A percentile compares a stretch with the other conserved stretches of the same genome.
These are phyloP conservation scores for Grantiella picta DNA, from an alignment of 2,113 vertebrate genomes.

Conservation along the genomic window DNA sequence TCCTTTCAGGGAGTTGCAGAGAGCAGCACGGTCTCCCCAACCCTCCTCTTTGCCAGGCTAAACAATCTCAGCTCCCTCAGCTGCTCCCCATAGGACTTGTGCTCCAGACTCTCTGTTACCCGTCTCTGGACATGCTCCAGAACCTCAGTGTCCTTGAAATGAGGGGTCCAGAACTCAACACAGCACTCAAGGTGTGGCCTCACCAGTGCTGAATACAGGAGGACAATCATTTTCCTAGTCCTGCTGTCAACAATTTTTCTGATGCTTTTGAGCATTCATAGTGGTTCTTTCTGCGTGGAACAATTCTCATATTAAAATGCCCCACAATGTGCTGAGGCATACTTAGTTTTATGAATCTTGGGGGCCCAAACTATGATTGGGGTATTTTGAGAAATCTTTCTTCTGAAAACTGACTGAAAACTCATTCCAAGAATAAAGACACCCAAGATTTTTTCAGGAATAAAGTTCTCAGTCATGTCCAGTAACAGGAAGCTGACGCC, in stretches of 20 bases:
- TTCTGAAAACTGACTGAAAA: background rate
- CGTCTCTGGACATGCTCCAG: accelerated
- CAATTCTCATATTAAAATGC: background rate
- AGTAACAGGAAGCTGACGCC: background rate
- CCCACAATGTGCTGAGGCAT: background rate
- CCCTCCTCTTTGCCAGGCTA: background rate
- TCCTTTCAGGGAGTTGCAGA: background rate
- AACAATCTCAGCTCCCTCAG: background rate
- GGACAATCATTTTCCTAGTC: too few species aligned
- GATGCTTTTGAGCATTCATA: background rate
- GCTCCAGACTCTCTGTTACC: background rate
- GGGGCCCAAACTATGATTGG: background rate
- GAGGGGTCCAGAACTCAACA: background rate
- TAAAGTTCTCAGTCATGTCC: background rate
- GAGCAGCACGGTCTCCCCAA: too few species aligned
- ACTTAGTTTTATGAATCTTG: background rate
- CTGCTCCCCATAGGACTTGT: background rate
- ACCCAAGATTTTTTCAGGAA: background rate
- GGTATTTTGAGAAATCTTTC: background rate
- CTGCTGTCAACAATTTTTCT: background rate
- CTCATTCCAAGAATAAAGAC: background rate
- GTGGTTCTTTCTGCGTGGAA: accelerated
- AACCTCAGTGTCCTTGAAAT: background rate
- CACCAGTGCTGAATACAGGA: background rate
- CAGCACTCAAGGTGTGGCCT: accelerated